phyloP scores from a whole-genome alignment of 2,888 invertebrate genomes.

The Drosophila niveifrons region DNA sequence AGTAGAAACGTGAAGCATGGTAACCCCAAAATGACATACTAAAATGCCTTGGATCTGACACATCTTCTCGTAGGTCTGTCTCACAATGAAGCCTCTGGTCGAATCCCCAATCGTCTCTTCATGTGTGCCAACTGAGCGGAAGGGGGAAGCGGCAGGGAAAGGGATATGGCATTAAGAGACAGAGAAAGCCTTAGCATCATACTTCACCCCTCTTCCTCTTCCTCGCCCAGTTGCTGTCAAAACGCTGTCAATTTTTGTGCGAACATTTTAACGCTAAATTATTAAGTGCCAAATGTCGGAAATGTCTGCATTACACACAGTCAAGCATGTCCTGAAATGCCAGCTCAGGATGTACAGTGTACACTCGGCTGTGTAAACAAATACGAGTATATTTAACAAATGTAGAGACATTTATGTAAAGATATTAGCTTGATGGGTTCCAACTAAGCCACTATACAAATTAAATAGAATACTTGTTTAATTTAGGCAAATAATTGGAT shows the following conservation, averaged over 20 bases:
- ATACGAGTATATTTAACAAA: too few relatives aligned
- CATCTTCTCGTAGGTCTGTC: slow-evolving; percentile 18
- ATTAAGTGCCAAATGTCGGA: slow-evolving; percentile 67
- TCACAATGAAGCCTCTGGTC: slow-evolving; percentile 50
- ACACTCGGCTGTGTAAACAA: neutral
- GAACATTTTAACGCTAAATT: slow-evolving; percentile 68
- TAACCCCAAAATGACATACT: slow-evolving; percentile 59
- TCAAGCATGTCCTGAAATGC: slow-evolving; percentile 7
- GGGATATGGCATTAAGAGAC: slow-evolving; percentile 29
- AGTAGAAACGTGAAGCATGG: slow-evolving; percentile 55
- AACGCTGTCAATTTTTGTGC: slow-evolving; percentile 76
- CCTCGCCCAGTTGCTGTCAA: slow-evolving; percentile 50
- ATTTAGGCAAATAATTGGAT: too few relatives aligned
- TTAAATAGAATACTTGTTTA: too few relatives aligned
- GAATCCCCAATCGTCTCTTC: slow-evolving; percentile 19
- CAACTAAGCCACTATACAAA: too few relatives aligned
- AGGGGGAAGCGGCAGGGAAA: neutral
- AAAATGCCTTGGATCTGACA: slow-evolving; percentile 56
- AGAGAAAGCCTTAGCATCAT: slow-evolving; percentile 25
- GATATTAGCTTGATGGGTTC: neutral
- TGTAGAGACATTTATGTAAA: too few relatives aligned
- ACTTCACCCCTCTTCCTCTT: slow-evolving; percentile 6
- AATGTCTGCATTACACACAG: slow-evolving; percentile 49
- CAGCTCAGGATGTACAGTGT: neutral
- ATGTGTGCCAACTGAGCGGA: neutral